Evolutionary conservation across 2,888 invertebrate genomes (phyloP).

Genomic region (Julus scandinavius): DNA sequence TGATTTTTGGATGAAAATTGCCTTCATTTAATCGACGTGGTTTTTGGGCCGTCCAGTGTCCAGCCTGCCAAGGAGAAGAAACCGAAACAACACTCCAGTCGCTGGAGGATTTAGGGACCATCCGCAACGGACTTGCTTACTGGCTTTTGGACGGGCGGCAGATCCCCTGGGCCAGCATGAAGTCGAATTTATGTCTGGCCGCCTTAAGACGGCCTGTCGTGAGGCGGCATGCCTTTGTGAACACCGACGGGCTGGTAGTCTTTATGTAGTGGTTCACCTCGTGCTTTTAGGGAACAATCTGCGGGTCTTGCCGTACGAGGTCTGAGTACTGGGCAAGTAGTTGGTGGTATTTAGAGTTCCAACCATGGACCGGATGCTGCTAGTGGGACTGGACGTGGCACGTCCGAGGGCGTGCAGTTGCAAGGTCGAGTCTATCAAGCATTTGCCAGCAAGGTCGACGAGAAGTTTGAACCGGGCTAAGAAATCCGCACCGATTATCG

Average conservation of each 20-base stretch:
- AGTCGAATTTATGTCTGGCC: neutral
- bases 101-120: neutral
- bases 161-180: too few relatives aligned
- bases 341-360: neutral
- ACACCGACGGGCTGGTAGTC: neutral
- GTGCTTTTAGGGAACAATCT: neutral
- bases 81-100: too few relatives aligned
- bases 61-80: too few relatives aligned
- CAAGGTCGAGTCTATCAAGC: too few relatives aligned
- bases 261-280: neutral
- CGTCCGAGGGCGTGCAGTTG: too few relatives aligned
- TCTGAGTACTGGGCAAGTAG: neutral
- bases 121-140: neutral
- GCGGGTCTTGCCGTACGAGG: neutral
- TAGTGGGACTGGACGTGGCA: neutral
- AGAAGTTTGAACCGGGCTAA: too few relatives aligned
- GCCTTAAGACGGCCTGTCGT: neutral
- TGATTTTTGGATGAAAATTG: too few relatives aligned
- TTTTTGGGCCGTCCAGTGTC: too few relatives aligned
- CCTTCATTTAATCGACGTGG: too few relatives aligned
- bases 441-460: too few relatives aligned
- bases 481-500: too few relatives aligned
- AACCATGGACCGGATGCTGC: neutral
- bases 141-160: neutral
- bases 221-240: neutral